Evolutionary conservation across 2,113 vertebrate genomes (phyloP).

Genomic region (Lagopus muta): DNA sequence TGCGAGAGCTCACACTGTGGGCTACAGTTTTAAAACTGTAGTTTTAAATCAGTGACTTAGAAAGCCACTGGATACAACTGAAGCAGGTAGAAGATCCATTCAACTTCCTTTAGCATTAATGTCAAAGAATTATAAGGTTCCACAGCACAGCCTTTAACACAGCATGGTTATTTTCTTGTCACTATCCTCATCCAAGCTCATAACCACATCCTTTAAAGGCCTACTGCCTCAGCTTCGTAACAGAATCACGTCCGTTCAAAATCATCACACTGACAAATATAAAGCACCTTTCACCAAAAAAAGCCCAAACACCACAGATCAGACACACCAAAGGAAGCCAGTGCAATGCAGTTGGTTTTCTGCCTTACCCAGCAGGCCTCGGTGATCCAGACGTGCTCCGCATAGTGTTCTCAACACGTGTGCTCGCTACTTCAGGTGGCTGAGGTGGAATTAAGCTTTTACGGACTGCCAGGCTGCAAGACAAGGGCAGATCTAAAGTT

Average conservation of each 20-base stretch:
- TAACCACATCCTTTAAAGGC: not conserved
- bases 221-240: not conserved
- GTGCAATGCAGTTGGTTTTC: not conserved
- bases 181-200: not conserved
- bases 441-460: conserved; percentile 94
- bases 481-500: not conserved
- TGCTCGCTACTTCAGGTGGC: conserved; percentile 83
- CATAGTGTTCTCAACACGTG: conserved; percentile 86
- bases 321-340: not conserved
- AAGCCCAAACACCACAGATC: not conserved
- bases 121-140: not conserved
- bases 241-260: not conserved
- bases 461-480: conserved; percentile 88
- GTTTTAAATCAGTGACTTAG: not conserved
- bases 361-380: conserved; percentile 89
- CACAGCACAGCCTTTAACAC: not conserved
- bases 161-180: not conserved
- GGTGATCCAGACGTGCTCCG: conserved; percentile 91
- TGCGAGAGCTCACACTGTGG: not conserved
- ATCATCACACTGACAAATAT: not conserved
- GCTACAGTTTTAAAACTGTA: too few species aligned
- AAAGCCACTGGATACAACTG: not conserved
- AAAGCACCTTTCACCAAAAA: not conserved
- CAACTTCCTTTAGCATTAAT: not conserved
- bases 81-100: not conserved